Conservation (phyloP, 2,888 invertebrate genomes). For the Carterocephalus palaemon region DNA sequence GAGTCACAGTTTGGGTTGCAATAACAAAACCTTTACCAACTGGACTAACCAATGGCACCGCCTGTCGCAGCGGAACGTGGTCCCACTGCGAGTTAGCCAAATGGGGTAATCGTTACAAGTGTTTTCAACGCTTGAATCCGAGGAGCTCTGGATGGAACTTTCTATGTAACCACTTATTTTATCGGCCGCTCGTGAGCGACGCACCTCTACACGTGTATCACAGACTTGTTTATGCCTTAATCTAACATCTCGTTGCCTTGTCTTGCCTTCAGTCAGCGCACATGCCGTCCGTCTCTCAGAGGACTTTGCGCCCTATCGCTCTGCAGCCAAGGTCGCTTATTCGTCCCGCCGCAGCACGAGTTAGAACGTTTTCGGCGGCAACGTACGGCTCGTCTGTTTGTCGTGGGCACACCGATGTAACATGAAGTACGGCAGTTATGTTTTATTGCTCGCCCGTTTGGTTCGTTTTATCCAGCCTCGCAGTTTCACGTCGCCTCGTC, state of each 20-base stretch:
- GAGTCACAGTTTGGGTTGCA: too few relatives aligned
- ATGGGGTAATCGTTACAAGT: too few relatives aligned
- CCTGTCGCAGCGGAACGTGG: too few relatives aligned
- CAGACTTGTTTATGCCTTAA: conserved; percentile 47
- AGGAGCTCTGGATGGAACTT: too few relatives aligned
- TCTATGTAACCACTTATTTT: conserved; percentile 28
- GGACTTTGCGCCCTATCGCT: not conserved
- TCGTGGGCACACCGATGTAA: conserved; percentile 39
- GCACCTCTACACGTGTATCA: conserved; percentile 38
- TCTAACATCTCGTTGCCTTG: conserved; percentile 43
- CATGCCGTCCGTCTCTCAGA: not conserved
- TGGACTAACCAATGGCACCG: too few relatives aligned
- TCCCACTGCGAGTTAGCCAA: too few relatives aligned
- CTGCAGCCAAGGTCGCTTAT: conserved; percentile 3
- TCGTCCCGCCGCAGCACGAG: not conserved
- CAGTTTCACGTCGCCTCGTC: conserved; percentile 20
- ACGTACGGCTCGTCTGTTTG: conserved; percentile 32
- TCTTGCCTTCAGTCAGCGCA: conserved; percentile 1
- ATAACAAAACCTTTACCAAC: too few relatives aligned
- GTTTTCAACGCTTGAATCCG: too few relatives aligned
- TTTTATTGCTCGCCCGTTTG: conserved; percentile 37
- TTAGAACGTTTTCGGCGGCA: conserved; percentile 10
- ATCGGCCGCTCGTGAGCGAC: conserved; percentile 28
- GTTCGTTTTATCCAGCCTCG: conserved; percentile 27
- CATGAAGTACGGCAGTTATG: conserved; percentile 39